Evolutionary conservation across 2,797 vertebrate genomes (phyloP).

Genomic region (Chaenodraco wilsoni): DNA sequence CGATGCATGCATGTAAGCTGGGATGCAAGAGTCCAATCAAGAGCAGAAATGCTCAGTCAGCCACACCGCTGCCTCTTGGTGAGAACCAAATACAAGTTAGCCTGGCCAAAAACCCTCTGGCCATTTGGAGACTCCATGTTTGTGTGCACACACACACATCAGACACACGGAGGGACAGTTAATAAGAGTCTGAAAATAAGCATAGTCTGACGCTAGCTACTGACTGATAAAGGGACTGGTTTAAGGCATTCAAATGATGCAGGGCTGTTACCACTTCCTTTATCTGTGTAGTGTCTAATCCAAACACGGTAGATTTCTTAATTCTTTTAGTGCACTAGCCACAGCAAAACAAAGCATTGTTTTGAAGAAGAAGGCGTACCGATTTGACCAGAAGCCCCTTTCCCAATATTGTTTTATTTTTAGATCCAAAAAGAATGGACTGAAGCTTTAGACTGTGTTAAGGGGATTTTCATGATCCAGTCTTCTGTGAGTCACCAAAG

Average conservation of each 20-base stretch:
- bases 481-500: constrained; percentile 12
- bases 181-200: constrained; percentile 6
- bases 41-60: constrained; percentile 67
- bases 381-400: too few relatives aligned
- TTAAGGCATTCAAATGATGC: constrained; percentile 13
- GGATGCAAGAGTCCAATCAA: constrained; percentile 28
- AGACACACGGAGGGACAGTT: background rate
- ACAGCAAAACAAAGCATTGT: constrained; percentile 12
- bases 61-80: constrained; percentile 28
- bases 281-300: background rate
- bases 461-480: constrained; percentile 8
- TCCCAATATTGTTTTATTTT: background rate
- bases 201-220: constrained; percentile 12
- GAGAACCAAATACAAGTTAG: constrained; percentile 26
- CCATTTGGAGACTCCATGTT: constrained; percentile 25
- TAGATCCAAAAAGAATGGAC: background rate
- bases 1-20: constrained; percentile 49
- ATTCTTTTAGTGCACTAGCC: background rate
- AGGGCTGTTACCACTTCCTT: constrained; percentile 16
- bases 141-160: background rate
- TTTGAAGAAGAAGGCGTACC: too few relatives aligned
- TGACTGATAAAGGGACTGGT: background rate
- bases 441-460: background rate
- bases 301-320: constrained; percentile 4
- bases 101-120: constrained; percentile 39